These are phyloP conservation scores for Eupithecia dodoneata DNA, from an alignment of 2,888 invertebrate genomes.

Conservation along the genomic window DNA sequence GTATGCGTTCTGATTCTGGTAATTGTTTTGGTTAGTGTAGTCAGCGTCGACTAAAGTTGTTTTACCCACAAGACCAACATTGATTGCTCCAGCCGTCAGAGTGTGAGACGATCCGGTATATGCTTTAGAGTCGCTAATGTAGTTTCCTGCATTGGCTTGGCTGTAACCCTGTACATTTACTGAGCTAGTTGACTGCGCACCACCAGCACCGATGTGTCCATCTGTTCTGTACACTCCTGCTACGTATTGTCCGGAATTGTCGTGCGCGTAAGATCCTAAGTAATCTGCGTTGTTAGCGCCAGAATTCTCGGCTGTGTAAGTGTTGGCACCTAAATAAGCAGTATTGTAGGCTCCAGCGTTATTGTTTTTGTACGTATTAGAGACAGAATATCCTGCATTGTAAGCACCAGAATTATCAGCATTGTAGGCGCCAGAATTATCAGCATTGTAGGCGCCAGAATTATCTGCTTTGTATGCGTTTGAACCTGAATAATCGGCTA, in stretches of 20 bases:
- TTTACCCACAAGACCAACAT: slow-evolving; percentile 79
- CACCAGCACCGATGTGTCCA: slow-evolving; percentile 61
- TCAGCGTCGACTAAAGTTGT: slow-evolving; percentile 73
- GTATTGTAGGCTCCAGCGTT: slow-evolving; percentile 35
- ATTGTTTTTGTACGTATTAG: slow-evolving; percentile 31
- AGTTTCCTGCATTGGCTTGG: slow-evolving; percentile 64
- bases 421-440: slow-evolving; percentile 23
- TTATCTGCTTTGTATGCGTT: slow-evolving; percentile 27
- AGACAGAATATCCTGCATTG: slow-evolving; percentile 17
- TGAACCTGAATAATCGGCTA: slow-evolving; percentile 33
- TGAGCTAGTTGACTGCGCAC: slow-evolving; percentile 35
- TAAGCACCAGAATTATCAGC: slow-evolving; percentile 26
- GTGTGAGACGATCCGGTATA: slow-evolving; percentile 72
- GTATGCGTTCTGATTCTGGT: slow-evolving; percentile 52
- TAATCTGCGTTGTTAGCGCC: slow-evolving; percentile 21
- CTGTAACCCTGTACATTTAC: slow-evolving; percentile 54
- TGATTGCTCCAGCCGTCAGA: slow-evolving; percentile 77
- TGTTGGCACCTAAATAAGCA: slow-evolving; percentile 12
- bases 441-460: slow-evolving; percentile 19
- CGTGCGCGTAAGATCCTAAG: slow-evolving; percentile 38
- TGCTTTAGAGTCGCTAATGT: slow-evolving; percentile 64
- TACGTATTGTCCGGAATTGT: slow-evolving; percentile 32
- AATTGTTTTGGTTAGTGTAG: slow-evolving; percentile 62
- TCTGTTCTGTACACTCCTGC: slow-evolving; percentile 61
- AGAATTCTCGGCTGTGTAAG: slow-evolving; percentile 17